Conservation (phyloP, 2,113 vertebrate species). For the Tinamus guttatus region DNA sequence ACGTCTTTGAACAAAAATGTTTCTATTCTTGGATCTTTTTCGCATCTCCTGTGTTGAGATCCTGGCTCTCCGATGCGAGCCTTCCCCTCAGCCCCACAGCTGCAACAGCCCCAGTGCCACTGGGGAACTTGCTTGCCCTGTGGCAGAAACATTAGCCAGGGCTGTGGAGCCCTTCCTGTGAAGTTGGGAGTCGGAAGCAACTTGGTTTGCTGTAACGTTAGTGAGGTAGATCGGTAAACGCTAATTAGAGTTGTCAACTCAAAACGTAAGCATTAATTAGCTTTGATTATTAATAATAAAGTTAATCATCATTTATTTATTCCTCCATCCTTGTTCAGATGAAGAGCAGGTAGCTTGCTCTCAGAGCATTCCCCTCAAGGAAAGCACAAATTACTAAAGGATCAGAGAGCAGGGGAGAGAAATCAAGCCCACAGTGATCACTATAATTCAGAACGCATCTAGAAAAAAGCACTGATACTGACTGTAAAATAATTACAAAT, state of each 20-base stretch:
- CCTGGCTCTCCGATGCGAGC: neutral
- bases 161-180: neutral
- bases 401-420: neutral
- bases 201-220: neutral
- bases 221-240: neutral
- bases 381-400: neutral
- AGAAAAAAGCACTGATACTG: accelerated
- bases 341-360: neutral
- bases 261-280: neutral
- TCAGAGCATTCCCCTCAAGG: neutral
- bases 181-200: neutral
- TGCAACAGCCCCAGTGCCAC: neutral
- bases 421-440: neutral
- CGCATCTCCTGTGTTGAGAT: neutral
- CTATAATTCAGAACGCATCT: neutral
- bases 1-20: neutral
- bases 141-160: neutral
- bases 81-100: neutral
- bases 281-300: neutral
- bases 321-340: neutral
- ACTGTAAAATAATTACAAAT: neutral
- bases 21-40: neutral
- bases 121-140: neutral
- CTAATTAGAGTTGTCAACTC: neutral
- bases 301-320: neutral